Base-by-base conservation (phyloP, 2,797 vertebrate genomes). In the Sebastes diploproa region DNA sequence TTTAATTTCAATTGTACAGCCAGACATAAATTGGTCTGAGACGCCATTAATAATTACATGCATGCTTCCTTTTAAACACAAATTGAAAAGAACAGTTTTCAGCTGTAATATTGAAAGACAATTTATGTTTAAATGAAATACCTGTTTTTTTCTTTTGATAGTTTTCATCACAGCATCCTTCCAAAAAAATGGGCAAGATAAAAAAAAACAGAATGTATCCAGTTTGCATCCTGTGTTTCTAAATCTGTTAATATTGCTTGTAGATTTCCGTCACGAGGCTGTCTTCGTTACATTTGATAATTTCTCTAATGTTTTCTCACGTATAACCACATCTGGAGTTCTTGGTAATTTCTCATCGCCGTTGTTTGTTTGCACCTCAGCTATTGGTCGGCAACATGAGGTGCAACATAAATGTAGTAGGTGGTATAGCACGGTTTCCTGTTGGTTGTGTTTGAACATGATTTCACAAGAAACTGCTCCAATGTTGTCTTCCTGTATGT, bases 381-480 rank as follows among this genome's bases (percentile, higher is more conserved):
- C 12, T 34, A 10, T 27, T 7, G 2, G 6, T 55, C 1, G 2
- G 2, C 22, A 5, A 22, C 23, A 64, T 50, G n/a, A 13, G 34
- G 13, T 62, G 16, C 4, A n/a, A 8, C 6, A 23, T 32, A 13
- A 3, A 8, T 18, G 27, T 11, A 34, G 77, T 52, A 58, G 59
- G 62, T 60, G 67, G 58, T 60, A 29, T 54, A 0, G 2, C 7
- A 18, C 1, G n/a, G 72, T 87, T 91, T 92, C 91, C 90, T 91
- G 86, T 68, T 54, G 5, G 30, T 72, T 70, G 22, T 7, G 4
- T 25, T 13, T 42, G 0, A 71, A 61, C 2, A 13, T n/a, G 5
- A 42, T 65, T 88, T 86, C 62, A 46, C 30, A 36, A 16, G 55
- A 88, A 82, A 1, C 1, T 38, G 5, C 23, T 38, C 3, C 30